phyloP scores from a whole-genome alignment of 2,888 invertebrate genomes.

The Leucophenga montana region DNA sequence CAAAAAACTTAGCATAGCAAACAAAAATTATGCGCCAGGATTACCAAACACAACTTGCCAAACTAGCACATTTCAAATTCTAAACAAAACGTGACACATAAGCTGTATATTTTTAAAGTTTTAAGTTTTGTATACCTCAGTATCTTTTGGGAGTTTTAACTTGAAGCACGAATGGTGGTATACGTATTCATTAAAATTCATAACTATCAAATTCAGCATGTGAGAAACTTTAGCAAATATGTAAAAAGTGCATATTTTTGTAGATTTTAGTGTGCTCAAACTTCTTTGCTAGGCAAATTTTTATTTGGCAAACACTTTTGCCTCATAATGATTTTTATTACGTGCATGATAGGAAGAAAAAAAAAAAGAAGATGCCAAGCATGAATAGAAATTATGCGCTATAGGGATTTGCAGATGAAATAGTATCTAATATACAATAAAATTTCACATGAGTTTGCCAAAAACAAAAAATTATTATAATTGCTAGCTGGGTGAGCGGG shows the following conservation, averaged over 20 bases:
- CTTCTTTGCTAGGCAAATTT: slow-evolving; percentile 45
- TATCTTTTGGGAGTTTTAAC: not conserved
- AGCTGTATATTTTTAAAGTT: slow-evolving; percentile 43
- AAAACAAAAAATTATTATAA: slow-evolving; percentile 23
- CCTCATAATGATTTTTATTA: not conserved
- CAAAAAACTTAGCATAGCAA: not conserved
- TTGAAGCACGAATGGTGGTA: not conserved
- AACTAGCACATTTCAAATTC: not conserved
- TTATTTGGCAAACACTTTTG: slow-evolving; percentile 32
- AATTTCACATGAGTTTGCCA: not conserved
- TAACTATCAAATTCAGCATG: slow-evolving; percentile 38
- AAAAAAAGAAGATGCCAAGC: slow-evolving; percentile 29
- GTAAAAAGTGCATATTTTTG: slow-evolving; percentile 21
- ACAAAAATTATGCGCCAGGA: not conserved
- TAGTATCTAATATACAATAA: not conserved
- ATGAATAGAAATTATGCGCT: not conserved
- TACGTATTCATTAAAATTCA: slow-evolving; percentile 60
- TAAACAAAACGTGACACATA: slow-evolving; percentile 48
- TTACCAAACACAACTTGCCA: not conserved
- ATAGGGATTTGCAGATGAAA: slow-evolving; percentile 12
- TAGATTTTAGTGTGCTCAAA: not conserved
- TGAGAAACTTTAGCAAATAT: slow-evolving; percentile 11
- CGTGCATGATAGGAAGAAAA: slow-evolving; percentile 27
- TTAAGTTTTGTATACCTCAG: slow-evolving; percentile 48
- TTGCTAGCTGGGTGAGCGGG: slow-evolving; percentile 49